Percentiles rank a stretch among this genome's conserved stretches.
Conservation (phyloP, 2,888 invertebrate genomes). For the Spicauda simplicius region DNA sequence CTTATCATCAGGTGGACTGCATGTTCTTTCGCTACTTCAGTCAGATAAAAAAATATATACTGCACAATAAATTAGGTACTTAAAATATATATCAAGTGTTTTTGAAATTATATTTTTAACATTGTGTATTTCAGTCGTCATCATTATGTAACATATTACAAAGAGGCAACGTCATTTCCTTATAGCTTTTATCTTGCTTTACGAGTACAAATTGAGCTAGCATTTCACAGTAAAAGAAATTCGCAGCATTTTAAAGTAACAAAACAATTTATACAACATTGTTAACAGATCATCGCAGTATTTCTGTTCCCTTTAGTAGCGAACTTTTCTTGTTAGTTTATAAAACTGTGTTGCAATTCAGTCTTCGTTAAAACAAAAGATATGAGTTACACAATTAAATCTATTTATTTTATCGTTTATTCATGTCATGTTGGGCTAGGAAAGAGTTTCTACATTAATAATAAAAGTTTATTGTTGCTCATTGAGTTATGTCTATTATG, state of each 20-base stretch:
- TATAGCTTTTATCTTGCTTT: background rate
- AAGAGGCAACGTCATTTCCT: slow-evolving; percentile 4
- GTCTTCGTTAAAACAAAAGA: too few relatives aligned
- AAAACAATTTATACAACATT: background rate
- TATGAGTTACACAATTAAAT: too few relatives aligned
- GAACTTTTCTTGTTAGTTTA: too few relatives aligned
- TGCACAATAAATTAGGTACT: too few relatives aligned
- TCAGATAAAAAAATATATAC: too few relatives aligned
- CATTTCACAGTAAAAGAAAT: background rate
- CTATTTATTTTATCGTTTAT: too few relatives aligned
- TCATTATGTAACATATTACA: slow-evolving; percentile 13
- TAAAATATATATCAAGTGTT: background rate
- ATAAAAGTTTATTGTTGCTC: slow-evolving; percentile 88
- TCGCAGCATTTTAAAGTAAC: background rate
- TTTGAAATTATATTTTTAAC: background rate
- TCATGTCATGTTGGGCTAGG: too few relatives aligned
- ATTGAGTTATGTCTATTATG: slow-evolving; percentile 91
- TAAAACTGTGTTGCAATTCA: too few relatives aligned
- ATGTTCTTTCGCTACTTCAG: too few relatives aligned
- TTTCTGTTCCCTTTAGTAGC: background rate
- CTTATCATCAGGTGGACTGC: too few relatives aligned
- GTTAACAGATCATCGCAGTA: background rate
- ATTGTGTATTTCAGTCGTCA: background rate
- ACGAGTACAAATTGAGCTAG: too few relatives aligned
- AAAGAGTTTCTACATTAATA: slow-evolving; percentile 87